Evolutionary conservation across 2,888 invertebrate genomes (phyloP).

Genomic region (Melieria picta): DNA sequence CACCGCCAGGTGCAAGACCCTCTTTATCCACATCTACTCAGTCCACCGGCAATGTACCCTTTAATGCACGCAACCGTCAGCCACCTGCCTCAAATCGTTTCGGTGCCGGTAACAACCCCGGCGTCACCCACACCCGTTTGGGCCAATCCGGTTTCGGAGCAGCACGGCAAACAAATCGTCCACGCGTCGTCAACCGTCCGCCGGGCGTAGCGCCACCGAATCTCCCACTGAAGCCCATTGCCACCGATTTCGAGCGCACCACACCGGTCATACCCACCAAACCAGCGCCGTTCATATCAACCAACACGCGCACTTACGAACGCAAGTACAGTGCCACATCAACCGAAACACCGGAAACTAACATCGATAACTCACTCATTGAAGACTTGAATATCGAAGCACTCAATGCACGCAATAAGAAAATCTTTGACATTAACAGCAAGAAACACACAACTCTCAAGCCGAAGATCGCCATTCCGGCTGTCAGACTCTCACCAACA

Average conservation of each 20-base stretch:
- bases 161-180: constrained; percentile 48
- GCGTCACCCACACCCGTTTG: constrained; percentile 41
- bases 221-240: constrained; percentile 59
- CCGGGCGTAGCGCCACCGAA: constrained; percentile 52
- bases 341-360: constrained; percentile 50
- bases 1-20: constrained; percentile 47
- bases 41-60: constrained; percentile 46
- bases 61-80: constrained; percentile 47
- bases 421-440: constrained; percentile 67
- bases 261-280: constrained; percentile 55
- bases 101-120: neutral
- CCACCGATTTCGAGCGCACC: constrained; percentile 55
- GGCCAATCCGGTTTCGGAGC: constrained; percentile 42
- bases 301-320: constrained; percentile 62
- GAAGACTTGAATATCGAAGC: constrained; percentile 68
- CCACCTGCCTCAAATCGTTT: constrained; percentile 26
- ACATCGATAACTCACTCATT: constrained; percentile 57
- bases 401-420: constrained; percentile 69
- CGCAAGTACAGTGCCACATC: constrained; percentile 60
- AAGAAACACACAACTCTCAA: constrained; percentile 64
- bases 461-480: constrained; percentile 49
- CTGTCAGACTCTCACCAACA: constrained; percentile 31
- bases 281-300: constrained; percentile 60
- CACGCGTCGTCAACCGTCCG: constrained; percentile 59
- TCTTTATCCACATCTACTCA: constrained; percentile 40